Evolutionary conservation across 2,797 vertebrate genomes (phyloP).

Genomic region (Uromys caudimaculatus): DNA sequence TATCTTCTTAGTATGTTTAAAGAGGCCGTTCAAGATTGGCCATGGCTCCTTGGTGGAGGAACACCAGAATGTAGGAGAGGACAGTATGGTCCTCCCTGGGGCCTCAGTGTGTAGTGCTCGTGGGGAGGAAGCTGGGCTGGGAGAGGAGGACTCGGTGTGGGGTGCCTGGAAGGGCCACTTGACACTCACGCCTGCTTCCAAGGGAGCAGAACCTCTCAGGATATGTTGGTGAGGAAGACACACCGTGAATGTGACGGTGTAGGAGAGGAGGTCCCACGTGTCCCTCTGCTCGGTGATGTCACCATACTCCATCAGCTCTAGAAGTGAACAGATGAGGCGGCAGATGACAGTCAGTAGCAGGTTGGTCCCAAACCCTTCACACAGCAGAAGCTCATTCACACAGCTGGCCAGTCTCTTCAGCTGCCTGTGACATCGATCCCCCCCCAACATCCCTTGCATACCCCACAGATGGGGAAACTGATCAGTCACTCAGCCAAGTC

Average conservation of each 20-base stretch:
- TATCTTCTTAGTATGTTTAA: fast-evolving
- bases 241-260: fast-evolving
- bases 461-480: background rate
- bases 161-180: fast-evolving
- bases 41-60: background rate
- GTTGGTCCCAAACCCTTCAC: background rate
- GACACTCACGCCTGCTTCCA: background rate
- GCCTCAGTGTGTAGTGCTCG: fast-evolving
- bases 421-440: fast-evolving
- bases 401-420: background rate
- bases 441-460: fast-evolving
- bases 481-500: fast-evolving
- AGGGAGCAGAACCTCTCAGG: fast-evolving
- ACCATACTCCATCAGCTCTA: fast-evolving
- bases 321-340: fast-evolving
- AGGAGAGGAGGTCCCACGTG: fast-evolving
- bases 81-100: fast-evolving
- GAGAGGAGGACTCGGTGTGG: too few relatives aligned
- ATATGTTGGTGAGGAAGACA: fast-evolving
- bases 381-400: background rate
- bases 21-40: background rate
- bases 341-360: fast-evolving
- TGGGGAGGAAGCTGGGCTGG: background rate
- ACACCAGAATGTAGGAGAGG: fast-evolving
- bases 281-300: fast-evolving